Evolutionary conservation across 2,888 invertebrate genomes (phyloP).

Genomic region (Drepana falcataria): DNA sequence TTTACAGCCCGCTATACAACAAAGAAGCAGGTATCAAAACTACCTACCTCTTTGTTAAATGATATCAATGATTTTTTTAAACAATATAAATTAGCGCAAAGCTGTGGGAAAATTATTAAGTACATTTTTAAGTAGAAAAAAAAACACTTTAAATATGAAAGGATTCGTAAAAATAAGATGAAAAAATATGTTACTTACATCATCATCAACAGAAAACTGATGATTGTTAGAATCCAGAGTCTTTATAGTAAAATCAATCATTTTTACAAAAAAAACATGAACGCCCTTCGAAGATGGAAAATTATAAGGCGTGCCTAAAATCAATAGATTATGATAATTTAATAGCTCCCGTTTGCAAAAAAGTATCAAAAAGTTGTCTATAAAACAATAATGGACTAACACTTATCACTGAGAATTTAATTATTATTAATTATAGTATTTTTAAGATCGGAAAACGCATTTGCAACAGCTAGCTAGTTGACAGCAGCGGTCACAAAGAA

Average conservation of each 20-base stretch:
- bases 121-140: no score
- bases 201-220: slow-evolving; percentile 88
- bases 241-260: slow-evolving; percentile 92
- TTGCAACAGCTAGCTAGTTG: slow-evolving; percentile 14
- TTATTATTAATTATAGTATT: slow-evolving; percentile 16
- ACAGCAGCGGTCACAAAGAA: slow-evolving; percentile 23
- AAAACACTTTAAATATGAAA: no score
- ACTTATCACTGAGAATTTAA: slow-evolving; percentile 25
- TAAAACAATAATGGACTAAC: slow-evolving; percentile 14
- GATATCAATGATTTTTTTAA: no score
- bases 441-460: slow-evolving; percentile 24
- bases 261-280: slow-evolving; percentile 53
- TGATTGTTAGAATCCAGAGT: slow-evolving; percentile 94
- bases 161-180: no score
- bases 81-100: no score
- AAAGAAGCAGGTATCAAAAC: background rate
- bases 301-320: slow-evolving; percentile 19
- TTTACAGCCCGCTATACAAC: background rate
- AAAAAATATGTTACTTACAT: slow-evolving; percentile 80
- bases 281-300: slow-evolving; percentile 17
- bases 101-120: no score
- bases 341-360: background rate
- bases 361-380: background rate
- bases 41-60: no score
- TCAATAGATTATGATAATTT: slow-evolving; percentile 8